A percentile compares a stretch with the other conserved stretches of the same genome.
These are phyloP conservation scores for Phataginus tricuspis DNA, from an alignment of 2,797 vertebrate species.

Conservation along the genomic window DNA sequence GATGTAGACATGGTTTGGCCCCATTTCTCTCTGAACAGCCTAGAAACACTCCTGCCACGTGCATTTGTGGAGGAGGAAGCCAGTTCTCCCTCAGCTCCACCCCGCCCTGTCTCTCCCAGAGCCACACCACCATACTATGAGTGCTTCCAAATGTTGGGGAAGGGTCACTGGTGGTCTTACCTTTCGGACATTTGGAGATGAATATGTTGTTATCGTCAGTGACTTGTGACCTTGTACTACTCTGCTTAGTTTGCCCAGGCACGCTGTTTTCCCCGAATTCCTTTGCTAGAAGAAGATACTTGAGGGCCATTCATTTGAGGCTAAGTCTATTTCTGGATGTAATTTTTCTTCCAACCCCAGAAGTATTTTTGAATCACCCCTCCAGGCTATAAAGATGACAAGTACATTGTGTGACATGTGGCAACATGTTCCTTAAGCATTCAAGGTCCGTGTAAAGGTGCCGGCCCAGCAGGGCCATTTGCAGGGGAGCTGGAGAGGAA, in stretches of 20 bases:
- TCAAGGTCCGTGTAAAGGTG: rapidly evolving
- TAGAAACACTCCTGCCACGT: not conserved
- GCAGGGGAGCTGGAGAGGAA: not conserved
- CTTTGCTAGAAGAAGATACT: not conserved
- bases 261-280: not conserved
- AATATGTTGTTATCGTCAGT: rapidly evolving
- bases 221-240: not conserved
- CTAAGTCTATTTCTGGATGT: not conserved
- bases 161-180: not conserved
- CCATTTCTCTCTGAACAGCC: not conserved
- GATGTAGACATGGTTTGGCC: not conserved
- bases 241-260: not conserved
- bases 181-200: not conserved
- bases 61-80: not conserved
- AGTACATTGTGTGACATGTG: rapidly evolving
- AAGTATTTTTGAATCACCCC: rapidly evolving
- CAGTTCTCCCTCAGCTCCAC: rapidly evolving
- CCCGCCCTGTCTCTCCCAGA: rapidly evolving
- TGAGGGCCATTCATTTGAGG: not conserved
- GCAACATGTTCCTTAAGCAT: rapidly evolving
- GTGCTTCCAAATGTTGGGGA: rapidly evolving
- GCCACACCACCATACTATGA: rapidly evolving
- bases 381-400: rapidly evolving
- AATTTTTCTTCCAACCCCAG: not conserved
- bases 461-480: rapidly evolving